Conservation (phyloP, 2,113 vertebrate species). For the Oncorhynchus keta region DNA sequence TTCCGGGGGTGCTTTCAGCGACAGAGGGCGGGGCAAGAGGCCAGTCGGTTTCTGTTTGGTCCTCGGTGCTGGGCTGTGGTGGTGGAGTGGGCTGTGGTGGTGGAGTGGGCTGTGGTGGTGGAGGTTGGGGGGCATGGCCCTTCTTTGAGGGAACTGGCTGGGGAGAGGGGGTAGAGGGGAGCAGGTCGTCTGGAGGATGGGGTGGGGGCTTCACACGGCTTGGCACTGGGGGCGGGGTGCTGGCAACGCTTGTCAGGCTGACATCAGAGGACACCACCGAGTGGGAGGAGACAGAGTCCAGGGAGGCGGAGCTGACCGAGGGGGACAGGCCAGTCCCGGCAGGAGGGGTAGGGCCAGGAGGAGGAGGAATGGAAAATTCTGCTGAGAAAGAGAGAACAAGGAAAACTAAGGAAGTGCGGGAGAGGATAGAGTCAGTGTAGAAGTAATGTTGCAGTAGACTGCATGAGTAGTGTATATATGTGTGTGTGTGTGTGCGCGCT, state of each 20-base stretch:
- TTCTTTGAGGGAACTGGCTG: constrained; percentile 54
- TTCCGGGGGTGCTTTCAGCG: constrained; percentile 57
- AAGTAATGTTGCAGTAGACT: background rate
- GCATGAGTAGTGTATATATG: too few species aligned
- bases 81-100: constrained; percentile 27
- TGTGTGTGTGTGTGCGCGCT: too few species aligned
- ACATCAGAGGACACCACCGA: constrained; percentile 78
- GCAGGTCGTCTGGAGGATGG: constrained; percentile 1
- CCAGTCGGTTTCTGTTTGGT: constrained; percentile 59
- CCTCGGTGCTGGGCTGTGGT: constrained; percentile 40
- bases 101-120: constrained; percentile 30
- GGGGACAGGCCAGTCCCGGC: constrained; percentile 75
- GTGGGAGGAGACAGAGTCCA: constrained; percentile 83
- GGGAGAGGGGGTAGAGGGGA: constrained; percentile 37
- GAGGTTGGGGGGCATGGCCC: constrained; percentile 59
- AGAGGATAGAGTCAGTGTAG: constrained; percentile 50
- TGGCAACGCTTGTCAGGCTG: constrained; percentile 81
- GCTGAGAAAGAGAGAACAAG: constrained; percentile 16
- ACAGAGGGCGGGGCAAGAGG: constrained; percentile 54
- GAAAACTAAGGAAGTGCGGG: background rate
- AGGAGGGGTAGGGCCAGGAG: constrained; percentile 69
- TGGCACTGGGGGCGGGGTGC: constrained; percentile 90
- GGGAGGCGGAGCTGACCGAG: constrained; percentile 81
- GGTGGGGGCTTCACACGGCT: constrained; percentile 75
- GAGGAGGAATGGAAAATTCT: constrained; percentile 67